Conservation (phyloP, 2,797 vertebrate genomes). For the Myotis vivesi region DNA sequence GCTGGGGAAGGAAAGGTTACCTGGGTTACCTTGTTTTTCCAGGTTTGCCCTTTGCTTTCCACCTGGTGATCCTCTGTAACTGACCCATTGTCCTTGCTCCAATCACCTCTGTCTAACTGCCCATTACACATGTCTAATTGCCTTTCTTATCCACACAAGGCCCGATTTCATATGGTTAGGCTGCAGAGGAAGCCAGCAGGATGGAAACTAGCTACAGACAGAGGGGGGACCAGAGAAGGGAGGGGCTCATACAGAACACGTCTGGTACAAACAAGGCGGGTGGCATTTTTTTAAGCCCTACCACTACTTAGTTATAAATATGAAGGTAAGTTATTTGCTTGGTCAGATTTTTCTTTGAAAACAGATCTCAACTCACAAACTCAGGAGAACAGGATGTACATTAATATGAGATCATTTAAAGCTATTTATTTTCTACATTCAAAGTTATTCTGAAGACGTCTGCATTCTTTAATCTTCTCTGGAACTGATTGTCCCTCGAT, state of each 20-base stretch:
- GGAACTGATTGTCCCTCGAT: background rate
- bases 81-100: background rate
- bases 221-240: rapidly evolving
- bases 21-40: background rate
- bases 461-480: conserved; percentile 36
- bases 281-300: background rate
- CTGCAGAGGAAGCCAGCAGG: background rate
- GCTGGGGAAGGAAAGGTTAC: background rate
- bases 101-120: background rate
- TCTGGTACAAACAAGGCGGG: background rate
- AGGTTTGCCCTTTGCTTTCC: background rate
- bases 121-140: background rate
- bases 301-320: background rate
- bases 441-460: conserved; percentile 28
- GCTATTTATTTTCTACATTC: background rate
- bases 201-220: background rate
- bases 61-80: background rate
- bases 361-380: background rate
- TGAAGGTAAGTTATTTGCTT: background rate
- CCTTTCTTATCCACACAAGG: background rate
- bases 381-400: background rate
- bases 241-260: background rate
- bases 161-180: background rate
- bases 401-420: conserved; percentile 20
- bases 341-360: conserved; percentile 31